Conservation (phyloP, 2,113 vertebrate genomes). For the Callopanchax toddi region DNA sequence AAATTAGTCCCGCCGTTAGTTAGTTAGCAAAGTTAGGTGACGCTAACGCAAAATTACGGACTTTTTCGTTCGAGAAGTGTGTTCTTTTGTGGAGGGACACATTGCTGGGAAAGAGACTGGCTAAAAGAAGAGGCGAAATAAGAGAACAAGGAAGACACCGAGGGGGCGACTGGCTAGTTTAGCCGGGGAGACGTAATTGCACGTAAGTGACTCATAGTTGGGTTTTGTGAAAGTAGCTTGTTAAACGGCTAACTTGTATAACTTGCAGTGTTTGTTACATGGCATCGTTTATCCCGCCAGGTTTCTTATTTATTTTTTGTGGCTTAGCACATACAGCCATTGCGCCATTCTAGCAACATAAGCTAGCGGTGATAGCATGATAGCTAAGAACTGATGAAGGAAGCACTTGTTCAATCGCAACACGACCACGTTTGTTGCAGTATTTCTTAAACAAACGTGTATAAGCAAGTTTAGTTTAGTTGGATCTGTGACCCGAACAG, state of each 20-base stretch:
- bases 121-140: constrained; percentile 67
- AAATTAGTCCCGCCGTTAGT: neutral
- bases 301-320: constrained; percentile 2
- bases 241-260: constrained; percentile 35
- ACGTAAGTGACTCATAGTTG: constrained; percentile 68
- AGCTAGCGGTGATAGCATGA: constrained; percentile 50
- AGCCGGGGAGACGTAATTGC: constrained; percentile 68
- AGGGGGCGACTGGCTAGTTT: constrained; percentile 70
- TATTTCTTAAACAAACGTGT: neutral
- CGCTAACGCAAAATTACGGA: constrained; percentile 32
- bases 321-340: constrained; percentile 34
- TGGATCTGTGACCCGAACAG: neutral
- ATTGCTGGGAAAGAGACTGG: constrained; percentile 59
- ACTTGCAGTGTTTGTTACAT: constrained; percentile 36
- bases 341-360: constrained; percentile 33
- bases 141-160: constrained; percentile 62
- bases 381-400: constrained; percentile 33
- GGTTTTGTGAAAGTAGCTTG: constrained; percentile 5
- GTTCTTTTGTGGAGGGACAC: constrained; percentile 43
- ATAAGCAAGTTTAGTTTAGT: neutral
- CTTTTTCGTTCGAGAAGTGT: constrained; percentile 25
- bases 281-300: constrained; percentile 28
- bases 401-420: neutral
- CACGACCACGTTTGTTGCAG: neutral
- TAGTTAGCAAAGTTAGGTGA: constrained; percentile 27